A percentile compares a stretch with the other conserved stretches of the same genome.
phyloP scores from a whole-genome alignment of 1,140 invertebrate genomes.

The Aplysia californica region DNA sequence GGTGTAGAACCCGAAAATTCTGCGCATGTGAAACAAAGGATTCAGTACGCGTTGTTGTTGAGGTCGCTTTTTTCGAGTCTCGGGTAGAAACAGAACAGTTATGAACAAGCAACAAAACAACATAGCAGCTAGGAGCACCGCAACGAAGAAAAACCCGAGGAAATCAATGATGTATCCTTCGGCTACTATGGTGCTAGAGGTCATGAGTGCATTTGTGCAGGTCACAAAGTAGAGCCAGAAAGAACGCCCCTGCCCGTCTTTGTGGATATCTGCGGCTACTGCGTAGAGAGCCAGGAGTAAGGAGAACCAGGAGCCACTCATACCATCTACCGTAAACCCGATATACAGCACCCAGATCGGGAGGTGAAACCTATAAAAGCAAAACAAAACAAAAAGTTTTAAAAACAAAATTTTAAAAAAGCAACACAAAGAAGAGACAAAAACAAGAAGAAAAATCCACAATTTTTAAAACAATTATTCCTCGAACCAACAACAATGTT shows the following conservation, averaged over 20 bases:
- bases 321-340: constrained; percentile 19
- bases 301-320: constrained; percentile 21
- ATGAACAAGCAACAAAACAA: too few relatives aligned
- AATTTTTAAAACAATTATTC: too few relatives aligned
- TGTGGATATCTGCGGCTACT: constrained; percentile 26
- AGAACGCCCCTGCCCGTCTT: background rate
- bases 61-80: too few relatives aligned
- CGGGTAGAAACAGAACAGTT: too few relatives aligned
- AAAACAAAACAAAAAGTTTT: background rate
- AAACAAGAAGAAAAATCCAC: too few relatives aligned
- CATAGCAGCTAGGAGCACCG: too few relatives aligned
- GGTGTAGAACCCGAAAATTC: too few relatives aligned
- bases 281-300: constrained; percentile 8
- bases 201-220: background rate
- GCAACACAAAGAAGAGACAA: too few relatives aligned
- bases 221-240: constrained; percentile 16
- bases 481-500: too few relatives aligned
- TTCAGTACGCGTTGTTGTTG: too few relatives aligned
- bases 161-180: background rate
- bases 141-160: constrained; percentile 15
- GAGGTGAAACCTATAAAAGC: constrained; percentile 9
- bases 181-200: background rate
- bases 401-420: too few relatives aligned
- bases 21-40: too few relatives aligned
- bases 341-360: constrained; percentile 23